Base-by-base conservation (phyloP, 1,140 invertebrate species). In the Drosophila equinoxialis region DNA sequence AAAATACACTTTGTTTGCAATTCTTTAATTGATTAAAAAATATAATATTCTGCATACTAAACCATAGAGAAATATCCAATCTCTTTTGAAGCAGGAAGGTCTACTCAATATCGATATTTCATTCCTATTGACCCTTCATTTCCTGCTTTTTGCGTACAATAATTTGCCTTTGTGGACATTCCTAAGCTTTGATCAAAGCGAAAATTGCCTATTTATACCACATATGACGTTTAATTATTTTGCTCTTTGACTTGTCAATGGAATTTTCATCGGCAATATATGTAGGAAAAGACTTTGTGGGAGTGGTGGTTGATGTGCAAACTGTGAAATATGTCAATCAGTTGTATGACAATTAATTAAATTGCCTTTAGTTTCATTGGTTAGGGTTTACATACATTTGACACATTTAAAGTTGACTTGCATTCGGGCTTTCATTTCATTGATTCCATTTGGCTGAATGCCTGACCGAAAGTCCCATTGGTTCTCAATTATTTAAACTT, bases 401-500 rank as follows among this genome's bases (percentile, higher is more conserved):
- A 51, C 45, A 51, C 17, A 51, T 51, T 51, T 51, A 23, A 10
- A 51, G 17, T 23, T 26, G 13, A 57, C 20, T 58, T 45, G 20
- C 7, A 37, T 37, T 55, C 30, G 8, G 13, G n/a, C 23, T 26
- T 33, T n/a, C 37, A 57, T 10, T 58, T 41, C 66, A 58, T 59
- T 69, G 35, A 69, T 51, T 30, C 30, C 30, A 30, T 30, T 51
- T 51, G 45, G 45, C 8, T 51, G 45, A 51, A 51, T 51, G 20
- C 45, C 45, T 51, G 17, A 23, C 45, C 45, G 23, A 51, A 51
- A 51, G 45, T 51, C 45, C 55, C 26, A 65, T 63, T 48, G 73
- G 42, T 68, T 65, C 58, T 86, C 66, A 83, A 86, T 86, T 86
- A 86, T 86, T 86, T 89, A 86, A 76, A 69, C 54, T 60, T 59